Evolutionary conservation across 2,113 vertebrate genomes (phyloP), one percentile per base, ranked within the genome.

Genomic region (Amphiprion percula): DNA sequence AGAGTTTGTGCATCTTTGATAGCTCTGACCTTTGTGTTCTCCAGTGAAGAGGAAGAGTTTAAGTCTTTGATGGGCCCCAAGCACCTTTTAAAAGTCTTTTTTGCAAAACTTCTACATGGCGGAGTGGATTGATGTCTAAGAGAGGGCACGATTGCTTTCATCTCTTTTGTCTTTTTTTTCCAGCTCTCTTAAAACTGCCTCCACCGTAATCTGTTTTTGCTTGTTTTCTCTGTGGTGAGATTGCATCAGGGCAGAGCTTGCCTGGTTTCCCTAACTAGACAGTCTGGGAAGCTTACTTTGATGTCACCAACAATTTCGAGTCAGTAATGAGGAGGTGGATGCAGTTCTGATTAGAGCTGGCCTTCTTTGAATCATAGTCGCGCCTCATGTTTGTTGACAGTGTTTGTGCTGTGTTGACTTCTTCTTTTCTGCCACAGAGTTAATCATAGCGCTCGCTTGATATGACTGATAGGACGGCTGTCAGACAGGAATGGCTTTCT

Each of bases 121-220:
- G 78, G 65, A 88, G 69, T 69, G 78, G 77, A 75, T 83, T 82
- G 79, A 88, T 84, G 79, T 84, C 56, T 66, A 76, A 75, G 49
- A 46, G 63, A 23, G 53, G 30, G 44, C 72, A 74, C 62, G 41
- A 68, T 79, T 69, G 65, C 90, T 92, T 93, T 92, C 62, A 90
- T 88, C 78, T 79, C 47, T 73, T 87, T 87, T 85, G 65, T 82
- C 50, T 86, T 78, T 55, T 77, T 53, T 64, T 61, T 66, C 26
- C 9, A 7, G 68, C 64, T 82, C 68, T 77, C 26, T 55, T 69
- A 46, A 72, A 86, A 75, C 41, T 15, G 58, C 33, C 73, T 82
- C 24, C 39, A 28, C 53, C 8, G 14, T 83, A 58, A 84, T 79
- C 24, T 58, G 56, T 61, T 28, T 52, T 41, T 70, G 74, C 50